Percentiles rank a stretch among this genome's conserved stretches.
phyloP scores from a whole-genome alignment of 2,888 invertebrate genomes.

The Acanthacorydalis orientalis region DNA sequence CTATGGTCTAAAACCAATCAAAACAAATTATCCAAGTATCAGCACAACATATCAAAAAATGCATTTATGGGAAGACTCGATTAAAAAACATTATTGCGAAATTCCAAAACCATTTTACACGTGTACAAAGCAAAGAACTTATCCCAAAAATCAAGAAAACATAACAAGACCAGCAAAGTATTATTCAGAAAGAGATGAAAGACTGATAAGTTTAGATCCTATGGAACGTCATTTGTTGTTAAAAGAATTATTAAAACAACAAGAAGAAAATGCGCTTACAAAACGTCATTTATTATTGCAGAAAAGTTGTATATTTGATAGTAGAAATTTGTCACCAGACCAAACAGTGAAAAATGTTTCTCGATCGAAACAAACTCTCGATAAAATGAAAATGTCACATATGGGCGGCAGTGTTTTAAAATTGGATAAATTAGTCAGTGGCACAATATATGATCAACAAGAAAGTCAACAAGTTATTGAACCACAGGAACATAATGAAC shows the following conservation, averaged over 20 bases:
- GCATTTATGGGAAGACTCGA: neutral
- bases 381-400: no score
- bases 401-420: no score
- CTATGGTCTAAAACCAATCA: neutral
- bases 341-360: no score
- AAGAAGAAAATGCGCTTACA: neutral
- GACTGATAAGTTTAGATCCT: neutral
- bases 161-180: neutral
- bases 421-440: no score
- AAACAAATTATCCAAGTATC: neutral
- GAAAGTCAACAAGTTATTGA: neutral
- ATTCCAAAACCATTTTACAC: neutral
- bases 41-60: neutral
- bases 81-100: neutral
- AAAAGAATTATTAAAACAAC: neutral
- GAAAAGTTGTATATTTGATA: no score
- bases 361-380: no score
- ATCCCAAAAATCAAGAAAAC: neutral
- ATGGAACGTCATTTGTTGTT: neutral
- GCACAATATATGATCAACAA: no score
- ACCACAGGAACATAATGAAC: neutral
- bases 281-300: no score
- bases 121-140: no score
- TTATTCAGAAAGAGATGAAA: neutral
- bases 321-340: no score